phyloP scores from a whole-genome alignment of 2,888 invertebrate species.

The Sphaerophoria rueppellii region DNA sequence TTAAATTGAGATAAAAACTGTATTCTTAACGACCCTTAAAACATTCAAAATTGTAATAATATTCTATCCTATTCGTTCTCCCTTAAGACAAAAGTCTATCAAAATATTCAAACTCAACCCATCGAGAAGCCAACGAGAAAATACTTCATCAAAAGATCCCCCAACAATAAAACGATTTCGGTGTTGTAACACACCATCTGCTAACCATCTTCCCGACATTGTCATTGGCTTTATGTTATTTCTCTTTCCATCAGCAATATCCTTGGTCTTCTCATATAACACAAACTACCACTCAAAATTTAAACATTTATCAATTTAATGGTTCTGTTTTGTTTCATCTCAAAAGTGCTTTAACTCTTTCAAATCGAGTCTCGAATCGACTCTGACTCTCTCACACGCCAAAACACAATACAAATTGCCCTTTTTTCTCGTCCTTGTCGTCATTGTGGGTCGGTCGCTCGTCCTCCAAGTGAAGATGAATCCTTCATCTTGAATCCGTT shows the following conservation, averaged over 20 bases:
- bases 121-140: neutral
- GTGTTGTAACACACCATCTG: constrained; percentile 59
- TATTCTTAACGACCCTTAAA: too few relatives aligned
- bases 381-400: constrained; percentile 34
- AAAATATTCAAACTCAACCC: too few relatives aligned
- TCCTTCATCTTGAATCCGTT: constrained; percentile 71
- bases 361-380: neutral
- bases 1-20: too few relatives aligned
- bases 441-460: too few relatives aligned
- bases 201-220: constrained; percentile 68
- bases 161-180: constrained; percentile 26
- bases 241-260: neutral
- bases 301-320: constrained; percentile 66
- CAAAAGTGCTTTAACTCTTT: constrained; percentile 6
- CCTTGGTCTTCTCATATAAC: neutral
- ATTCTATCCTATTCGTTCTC: too few relatives aligned
- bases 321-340: constrained; percentile 61
- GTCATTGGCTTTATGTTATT: constrained; percentile 49
- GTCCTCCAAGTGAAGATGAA: constrained; percentile 42
- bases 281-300: constrained; percentile 12
- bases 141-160: constrained; percentile 12
- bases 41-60: too few relatives aligned
- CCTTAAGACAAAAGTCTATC: too few relatives aligned
- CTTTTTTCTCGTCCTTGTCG: neutral
- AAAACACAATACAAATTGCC: constrained; percentile 61